Percentiles rank a stretch among this genome's conserved stretches.
Conservation (phyloP, 2,113 vertebrate species). For the Bubo bubo region DNA sequence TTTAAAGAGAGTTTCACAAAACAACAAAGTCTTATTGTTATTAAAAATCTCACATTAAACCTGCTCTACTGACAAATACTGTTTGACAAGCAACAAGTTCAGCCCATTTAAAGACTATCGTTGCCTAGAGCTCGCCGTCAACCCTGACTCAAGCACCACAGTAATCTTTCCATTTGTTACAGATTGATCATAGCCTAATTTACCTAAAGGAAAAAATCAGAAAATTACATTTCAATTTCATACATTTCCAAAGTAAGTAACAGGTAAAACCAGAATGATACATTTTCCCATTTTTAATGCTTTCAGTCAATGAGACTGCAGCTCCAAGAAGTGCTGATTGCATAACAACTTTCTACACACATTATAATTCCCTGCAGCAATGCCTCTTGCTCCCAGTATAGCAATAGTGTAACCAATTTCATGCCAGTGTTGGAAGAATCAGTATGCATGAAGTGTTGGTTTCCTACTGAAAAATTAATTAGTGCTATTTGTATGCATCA, state of each 20-base stretch:
- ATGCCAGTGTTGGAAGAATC: background rate
- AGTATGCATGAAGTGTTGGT: background rate
- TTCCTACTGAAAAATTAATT: constrained; percentile 64
- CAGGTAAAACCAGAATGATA: background rate
- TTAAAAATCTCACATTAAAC: background rate
- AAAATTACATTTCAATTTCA: constrained; percentile 10
- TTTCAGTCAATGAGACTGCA: background rate
- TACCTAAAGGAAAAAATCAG: background rate
- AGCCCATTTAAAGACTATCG: background rate
- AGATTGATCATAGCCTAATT: background rate
- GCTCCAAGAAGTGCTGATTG: background rate
- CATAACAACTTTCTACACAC: background rate
- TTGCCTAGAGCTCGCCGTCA: background rate
- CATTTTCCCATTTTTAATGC: background rate
- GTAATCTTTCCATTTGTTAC: constrained; percentile 4
- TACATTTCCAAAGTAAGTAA: background rate
- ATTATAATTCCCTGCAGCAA: background rate
- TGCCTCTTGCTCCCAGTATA: background rate
- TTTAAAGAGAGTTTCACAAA: background rate
- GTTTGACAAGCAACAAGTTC: background rate
- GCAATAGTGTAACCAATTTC: background rate
- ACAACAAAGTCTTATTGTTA: background rate
- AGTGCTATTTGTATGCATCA: constrained; percentile 59
- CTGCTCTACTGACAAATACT: background rate
- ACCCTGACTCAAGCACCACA: background rate